A percentile compares a stretch with the other conserved stretches of the same genome.
Conservation (phyloP, 2,797 vertebrate species). For the Paratrypauchen microcephalus region DNA sequence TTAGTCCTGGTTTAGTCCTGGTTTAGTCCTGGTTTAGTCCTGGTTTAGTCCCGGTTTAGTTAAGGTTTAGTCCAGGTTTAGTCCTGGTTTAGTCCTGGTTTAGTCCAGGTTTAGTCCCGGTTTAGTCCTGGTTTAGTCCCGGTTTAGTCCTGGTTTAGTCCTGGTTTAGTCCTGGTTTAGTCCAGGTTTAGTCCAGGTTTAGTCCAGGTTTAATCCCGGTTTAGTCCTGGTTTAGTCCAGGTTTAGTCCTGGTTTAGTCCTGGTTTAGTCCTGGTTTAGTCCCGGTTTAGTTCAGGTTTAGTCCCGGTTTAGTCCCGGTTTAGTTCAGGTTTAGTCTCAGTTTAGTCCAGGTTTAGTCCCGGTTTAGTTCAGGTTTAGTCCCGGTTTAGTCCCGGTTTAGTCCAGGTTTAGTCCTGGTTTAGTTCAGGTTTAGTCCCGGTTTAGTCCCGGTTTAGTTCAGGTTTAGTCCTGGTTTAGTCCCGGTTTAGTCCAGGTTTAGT, state of each 20-base stretch:
- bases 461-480: background rate
- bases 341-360: conserved; percentile 16
- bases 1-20: background rate
- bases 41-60: background rate
- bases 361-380: background rate
- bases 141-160: background rate
- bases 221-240: conserved; percentile 4
- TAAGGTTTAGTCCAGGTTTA: background rate
- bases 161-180: background rate
- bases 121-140: conserved; percentile 5
- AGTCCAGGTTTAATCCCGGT: conserved; percentile 14
- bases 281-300: background rate
- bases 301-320: background rate
- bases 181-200: background rate
- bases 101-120: background rate
- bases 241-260: background rate
- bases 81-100: conserved; percentile 16
- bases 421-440: background rate
- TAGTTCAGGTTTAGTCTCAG: background rate
- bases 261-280: conserved; percentile 15
- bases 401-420: background rate
- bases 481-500: background rate
- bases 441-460: conserved; percentile 3
- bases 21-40: background rate
- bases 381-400: background rate